Percentiles rank a stretch among this genome's conserved stretches.
Evolutionary conservation across 2,113 vertebrate genomes (phyloP).

Genomic region (Spermophilus dauricus): DNA sequence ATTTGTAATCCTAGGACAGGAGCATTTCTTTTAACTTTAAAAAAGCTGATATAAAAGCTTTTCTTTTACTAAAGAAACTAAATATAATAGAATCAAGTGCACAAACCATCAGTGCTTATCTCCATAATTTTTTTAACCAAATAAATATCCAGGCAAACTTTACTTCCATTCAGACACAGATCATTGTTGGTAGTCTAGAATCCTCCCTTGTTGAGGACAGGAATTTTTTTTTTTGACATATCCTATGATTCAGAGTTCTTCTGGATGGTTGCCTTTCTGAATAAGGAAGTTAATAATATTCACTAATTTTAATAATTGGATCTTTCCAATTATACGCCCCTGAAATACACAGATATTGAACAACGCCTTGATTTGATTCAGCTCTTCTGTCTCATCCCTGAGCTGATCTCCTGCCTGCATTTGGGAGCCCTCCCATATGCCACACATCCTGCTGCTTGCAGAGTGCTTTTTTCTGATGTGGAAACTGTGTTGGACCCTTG

Average conservation of each 20-base stretch:
- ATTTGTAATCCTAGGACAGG: neutral
- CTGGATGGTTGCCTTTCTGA: slow-evolving; percentile 57
- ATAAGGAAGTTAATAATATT: slow-evolving; percentile 53
- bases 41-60: neutral
- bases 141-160: neutral
- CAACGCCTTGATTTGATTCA: neutral
- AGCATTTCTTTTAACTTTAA: neutral
- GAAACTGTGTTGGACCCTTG: neutral
- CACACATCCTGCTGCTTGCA: neutral
- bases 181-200: slow-evolving; percentile 3
- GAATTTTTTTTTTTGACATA: slow-evolving; percentile 40
- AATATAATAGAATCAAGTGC: neutral
- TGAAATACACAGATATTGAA: neutral
- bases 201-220: neutral
- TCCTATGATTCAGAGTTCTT: slow-evolving; percentile 52
- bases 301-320: slow-evolving; percentile 49
- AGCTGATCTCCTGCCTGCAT: neutral
- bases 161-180: neutral
- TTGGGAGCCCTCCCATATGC: neutral
- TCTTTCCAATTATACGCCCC: neutral
- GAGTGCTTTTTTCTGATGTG: neutral
- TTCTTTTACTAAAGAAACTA: neutral
- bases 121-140: neutral
- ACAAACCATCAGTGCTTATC: neutral
- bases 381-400: neutral